A percentile compares a stretch with the other conserved stretches of the same genome.
Conservation (phyloP, 2,113 vertebrate genomes). For the Arvicanthis niloticus region DNA sequence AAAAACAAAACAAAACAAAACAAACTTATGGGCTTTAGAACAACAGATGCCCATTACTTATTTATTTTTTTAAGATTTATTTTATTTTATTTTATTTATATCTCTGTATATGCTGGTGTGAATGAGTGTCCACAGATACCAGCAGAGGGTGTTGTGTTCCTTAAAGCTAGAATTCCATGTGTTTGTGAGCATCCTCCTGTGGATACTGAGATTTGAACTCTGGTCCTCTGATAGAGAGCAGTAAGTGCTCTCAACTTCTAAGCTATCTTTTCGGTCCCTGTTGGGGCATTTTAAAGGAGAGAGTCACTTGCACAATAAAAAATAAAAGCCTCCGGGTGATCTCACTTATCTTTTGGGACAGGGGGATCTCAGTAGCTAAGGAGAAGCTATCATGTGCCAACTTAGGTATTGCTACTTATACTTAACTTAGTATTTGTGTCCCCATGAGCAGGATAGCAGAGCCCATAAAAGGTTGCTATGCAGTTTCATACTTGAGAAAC, state of each 20-base stretch:
- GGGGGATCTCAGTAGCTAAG: background rate
- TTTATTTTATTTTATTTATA: background rate
- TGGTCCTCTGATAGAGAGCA: background rate
- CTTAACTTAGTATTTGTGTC: background rate
- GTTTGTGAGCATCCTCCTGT: background rate
- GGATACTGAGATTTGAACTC: background rate
- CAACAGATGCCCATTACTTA: background rate
- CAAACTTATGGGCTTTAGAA: background rate
- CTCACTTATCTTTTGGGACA: background rate
- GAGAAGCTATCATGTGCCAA: background rate
- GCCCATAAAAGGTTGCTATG: background rate
- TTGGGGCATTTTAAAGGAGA: background rate
- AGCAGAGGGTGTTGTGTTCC: background rate
- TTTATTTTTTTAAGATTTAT: background rate
- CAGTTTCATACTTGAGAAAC: background rate
- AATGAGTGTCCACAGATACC: background rate
- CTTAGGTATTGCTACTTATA: background rate
- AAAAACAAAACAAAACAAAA: background rate
- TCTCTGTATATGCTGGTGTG: background rate
- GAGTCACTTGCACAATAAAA: background rate
- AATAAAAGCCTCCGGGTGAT: background rate
- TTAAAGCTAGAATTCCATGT: background rate
- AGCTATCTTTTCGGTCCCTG: background rate
- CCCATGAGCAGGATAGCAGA: background rate
- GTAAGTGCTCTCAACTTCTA: background rate